A percentile compares a stretch with the other conserved stretches of the same genome.
These are phyloP conservation scores for Potorous gilbertii DNA, from an alignment of 2,797 vertebrate genomes.

Conservation along the genomic window DNA sequence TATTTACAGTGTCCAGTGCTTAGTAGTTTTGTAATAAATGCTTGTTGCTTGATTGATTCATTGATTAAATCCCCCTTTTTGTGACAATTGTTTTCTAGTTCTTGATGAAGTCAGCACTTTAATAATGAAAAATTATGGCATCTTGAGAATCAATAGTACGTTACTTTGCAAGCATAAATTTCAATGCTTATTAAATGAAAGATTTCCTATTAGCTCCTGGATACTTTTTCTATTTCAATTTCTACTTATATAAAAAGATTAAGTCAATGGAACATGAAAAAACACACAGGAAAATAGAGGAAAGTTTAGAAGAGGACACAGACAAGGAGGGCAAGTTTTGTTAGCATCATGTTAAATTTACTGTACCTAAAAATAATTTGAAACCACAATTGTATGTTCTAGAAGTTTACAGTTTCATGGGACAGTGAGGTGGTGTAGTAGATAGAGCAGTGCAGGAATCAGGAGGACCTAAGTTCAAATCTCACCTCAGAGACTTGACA, in stretches of 20 bases:
- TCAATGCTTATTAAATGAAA: not conserved
- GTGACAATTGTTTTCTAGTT: not conserved
- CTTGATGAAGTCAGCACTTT: not conserved
- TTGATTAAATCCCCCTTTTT: not conserved
- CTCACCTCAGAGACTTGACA: no score
- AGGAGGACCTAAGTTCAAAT: no score
- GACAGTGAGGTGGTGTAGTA: no score
- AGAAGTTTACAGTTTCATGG: not conserved
- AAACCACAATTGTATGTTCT: not conserved
- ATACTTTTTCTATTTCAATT: constrained; percentile 38
- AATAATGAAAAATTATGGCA: not conserved
- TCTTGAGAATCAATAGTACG: not conserved
- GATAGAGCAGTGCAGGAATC: no score
- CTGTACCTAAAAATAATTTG: not conserved
- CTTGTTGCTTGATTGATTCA: not conserved
- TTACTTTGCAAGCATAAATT: not conserved
- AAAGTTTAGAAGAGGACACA: not conserved
- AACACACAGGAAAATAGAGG: not conserved
- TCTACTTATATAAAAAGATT: constrained; percentile 15
- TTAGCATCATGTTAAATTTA: not conserved
- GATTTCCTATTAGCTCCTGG: constrained; percentile 4
- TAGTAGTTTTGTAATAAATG: not conserved
- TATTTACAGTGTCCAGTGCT: not conserved
- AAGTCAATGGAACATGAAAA: not conserved
- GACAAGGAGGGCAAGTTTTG: not conserved